phyloP scores from a whole-genome alignment of 2,113 vertebrate species.

The Noctilio leporinus region DNA sequence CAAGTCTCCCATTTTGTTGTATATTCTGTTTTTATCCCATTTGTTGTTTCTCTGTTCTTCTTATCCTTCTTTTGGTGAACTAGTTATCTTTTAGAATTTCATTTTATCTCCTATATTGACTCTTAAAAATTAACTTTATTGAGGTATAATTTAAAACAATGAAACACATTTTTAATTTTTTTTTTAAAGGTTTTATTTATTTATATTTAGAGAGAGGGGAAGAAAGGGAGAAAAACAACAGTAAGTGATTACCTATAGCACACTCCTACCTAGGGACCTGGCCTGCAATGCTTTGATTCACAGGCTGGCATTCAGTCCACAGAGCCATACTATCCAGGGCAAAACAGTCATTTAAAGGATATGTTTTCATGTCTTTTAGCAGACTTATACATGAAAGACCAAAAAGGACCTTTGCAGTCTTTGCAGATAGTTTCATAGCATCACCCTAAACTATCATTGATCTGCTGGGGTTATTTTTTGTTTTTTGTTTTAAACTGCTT shows the following conservation, averaged over 20 bases:
- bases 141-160: not conserved
- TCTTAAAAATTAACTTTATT: not conserved
- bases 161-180: too few relatives aligned
- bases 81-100: not conserved
- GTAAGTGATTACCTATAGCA: too few relatives aligned
- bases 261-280: too few relatives aligned
- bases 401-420: not conserved
- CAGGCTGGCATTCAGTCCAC: too few relatives aligned
- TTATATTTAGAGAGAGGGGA: too few relatives aligned
- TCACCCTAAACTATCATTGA: not conserved
- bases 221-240: too few relatives aligned
- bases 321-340: too few relatives aligned
- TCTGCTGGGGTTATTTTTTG: too few relatives aligned
- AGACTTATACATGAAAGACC: not conserved
- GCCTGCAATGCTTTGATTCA: too few relatives aligned
- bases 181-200: too few relatives aligned
- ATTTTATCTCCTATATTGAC: not conserved
- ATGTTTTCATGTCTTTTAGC: not conserved
- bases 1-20: not conserved
- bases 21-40: not conserved
- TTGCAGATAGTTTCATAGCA: not conserved
- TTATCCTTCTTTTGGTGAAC: not conserved
- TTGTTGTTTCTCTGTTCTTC: not conserved
- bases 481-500: too few relatives aligned
- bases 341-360: not conserved